Evolutionary conservation across 37 sponge, comb jelly and placozoan species (phyloP), one percentile per base, ranked within the genome.

Genomic region (Aplysina aerophoba): DNA sequence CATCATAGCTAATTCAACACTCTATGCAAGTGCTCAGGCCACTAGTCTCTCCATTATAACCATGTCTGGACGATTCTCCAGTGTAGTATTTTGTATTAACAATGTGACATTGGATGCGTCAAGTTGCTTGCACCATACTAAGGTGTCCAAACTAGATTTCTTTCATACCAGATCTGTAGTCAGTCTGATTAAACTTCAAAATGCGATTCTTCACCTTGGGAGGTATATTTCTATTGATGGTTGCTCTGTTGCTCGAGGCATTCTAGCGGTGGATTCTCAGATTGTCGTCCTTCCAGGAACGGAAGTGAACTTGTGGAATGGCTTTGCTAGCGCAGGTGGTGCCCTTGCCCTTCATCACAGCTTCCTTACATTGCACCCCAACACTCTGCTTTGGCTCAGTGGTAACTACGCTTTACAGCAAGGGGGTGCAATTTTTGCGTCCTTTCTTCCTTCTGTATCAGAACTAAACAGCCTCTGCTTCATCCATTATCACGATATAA

Each of bases 401-500:
- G 34, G 34, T 30, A 69, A 69, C 34, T 34, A 16, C 15, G 71
- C 71, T 4, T 35, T 69, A 30, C 27, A 69, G 4, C 28, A 28
- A 31, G 71, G 71, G 30, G 71, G 71, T 69, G 71, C 71, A 5
- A 69, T 69, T 31, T 69, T 11, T 30, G 28, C 71, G 12, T 6
- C 71, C 28, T 69, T 69, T 6, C 28, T 35, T 31, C 71, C 71
- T 31, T 34, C 71, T 3, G 17, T 31, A 6, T 69, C 71, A 5
- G 35, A 15, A 34, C 28, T 34, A 15, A 1, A 34, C 27, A 69
- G 71, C 13, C 71, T 69, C 34, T 69, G 71, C 34, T 69, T 69
- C 34, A 24, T 69, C 35, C 71, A 69, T 35, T 69, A 69, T 69
- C 71, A 69, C 34, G 33, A 69, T 30, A 69, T 69, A 30, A 30